phyloP scores from a whole-genome alignment of 1,140 invertebrate genomes.

The Homalodisca vitripennis region DNA sequence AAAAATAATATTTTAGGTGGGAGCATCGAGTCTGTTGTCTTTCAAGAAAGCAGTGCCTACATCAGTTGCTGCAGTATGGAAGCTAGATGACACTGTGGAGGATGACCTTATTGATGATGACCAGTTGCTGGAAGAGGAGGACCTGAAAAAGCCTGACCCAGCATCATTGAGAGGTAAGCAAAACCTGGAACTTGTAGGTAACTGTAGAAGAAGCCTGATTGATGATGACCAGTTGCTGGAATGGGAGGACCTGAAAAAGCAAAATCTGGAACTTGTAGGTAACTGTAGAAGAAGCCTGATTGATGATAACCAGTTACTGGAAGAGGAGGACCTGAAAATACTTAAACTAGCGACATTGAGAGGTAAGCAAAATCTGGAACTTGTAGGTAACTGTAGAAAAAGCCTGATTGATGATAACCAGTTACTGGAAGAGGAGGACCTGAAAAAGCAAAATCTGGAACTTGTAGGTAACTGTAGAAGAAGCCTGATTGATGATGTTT shows the following conservation, averaged over 20 bases:
- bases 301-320: conserved; percentile 82
- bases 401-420: conserved; percentile 82
- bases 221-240: conserved; percentile 86
- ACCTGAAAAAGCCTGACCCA: conserved; percentile 82
- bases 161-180: conserved; percentile 70
- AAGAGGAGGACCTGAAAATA: conserved; percentile 86
- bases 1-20: too few species aligned
- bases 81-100: conserved; percentile 65
- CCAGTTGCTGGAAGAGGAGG: conserved; percentile 84
- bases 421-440: conserved; percentile 85
- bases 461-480: conserved; percentile 64
- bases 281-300: conserved; percentile 77
- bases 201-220: conserved; percentile 56
- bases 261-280: conserved; percentile 69
- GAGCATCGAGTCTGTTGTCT: conserved; percentile 30
- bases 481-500: conserved; percentile 83
- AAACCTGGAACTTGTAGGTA: not conserved
- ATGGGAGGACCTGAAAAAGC: conserved; percentile 85
- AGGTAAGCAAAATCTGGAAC: conserved; percentile 55
- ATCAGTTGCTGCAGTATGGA: conserved; percentile 65
- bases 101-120: conserved; percentile 85
- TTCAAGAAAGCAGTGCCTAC: conserved; percentile 55
- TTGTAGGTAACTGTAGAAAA: not conserved
- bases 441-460: conserved; percentile 84
- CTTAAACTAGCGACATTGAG: conserved; percentile 75